These are phyloP conservation scores for Protonemura montana DNA, from an alignment of 2,888 invertebrate species.

Conservation along the genomic window DNA sequence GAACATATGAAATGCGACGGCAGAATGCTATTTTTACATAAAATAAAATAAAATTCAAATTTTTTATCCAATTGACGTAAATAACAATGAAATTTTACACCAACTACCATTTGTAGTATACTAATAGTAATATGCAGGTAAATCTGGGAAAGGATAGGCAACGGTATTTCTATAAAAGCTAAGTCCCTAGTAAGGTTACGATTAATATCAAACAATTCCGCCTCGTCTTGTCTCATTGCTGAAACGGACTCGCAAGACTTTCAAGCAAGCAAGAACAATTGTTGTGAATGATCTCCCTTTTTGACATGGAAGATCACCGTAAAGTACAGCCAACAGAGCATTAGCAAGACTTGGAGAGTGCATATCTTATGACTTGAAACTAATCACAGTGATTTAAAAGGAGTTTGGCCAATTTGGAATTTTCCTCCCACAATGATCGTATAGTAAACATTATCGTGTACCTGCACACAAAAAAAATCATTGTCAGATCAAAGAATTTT, in stretches of 20 bases:
- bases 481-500: neutral
- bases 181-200: neutral
- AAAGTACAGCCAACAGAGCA: neutral
- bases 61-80: neutral
- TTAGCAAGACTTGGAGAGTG: neutral
- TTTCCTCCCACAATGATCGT: neutral
- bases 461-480: neutral
- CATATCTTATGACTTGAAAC: neutral
- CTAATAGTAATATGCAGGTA: neutral
- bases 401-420: neutral
- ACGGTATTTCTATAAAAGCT: neutral
- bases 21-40: neutral
- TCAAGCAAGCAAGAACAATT: neutral
- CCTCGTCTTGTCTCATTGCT: neutral
- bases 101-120: neutral
- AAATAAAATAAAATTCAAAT: neutral
- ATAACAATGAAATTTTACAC: neutral
- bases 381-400: neutral
- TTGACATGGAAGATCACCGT: neutral
- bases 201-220: slow-evolving; percentile 12
- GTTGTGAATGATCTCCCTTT: neutral
- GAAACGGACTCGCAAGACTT: neutral
- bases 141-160: neutral
- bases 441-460: neutral
- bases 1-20: neutral